Evolutionary conservation across 35 echinoderm and acorn worm species (phyloP).

Genomic region (Ptychodera flava): DNA sequence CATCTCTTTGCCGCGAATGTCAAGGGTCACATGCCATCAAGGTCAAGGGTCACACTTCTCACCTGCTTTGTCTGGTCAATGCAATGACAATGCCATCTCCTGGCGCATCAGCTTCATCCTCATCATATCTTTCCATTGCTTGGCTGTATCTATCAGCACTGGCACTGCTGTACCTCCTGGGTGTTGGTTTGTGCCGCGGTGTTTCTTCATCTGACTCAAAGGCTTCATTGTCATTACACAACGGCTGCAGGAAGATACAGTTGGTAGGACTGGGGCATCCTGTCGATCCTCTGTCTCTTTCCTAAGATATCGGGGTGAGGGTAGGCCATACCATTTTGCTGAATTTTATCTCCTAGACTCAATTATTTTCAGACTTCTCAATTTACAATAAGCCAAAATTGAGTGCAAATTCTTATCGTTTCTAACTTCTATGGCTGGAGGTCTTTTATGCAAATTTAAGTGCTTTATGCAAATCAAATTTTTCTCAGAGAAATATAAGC

Average conservation of each 20-base stretch:
- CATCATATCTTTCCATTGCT: background rate
- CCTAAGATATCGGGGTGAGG: background rate
- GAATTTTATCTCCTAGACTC: no score
- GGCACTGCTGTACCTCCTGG: background rate
- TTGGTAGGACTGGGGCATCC: background rate
- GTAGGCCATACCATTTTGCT: no score
- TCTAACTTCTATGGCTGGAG: no score
- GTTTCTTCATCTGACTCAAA: background rate
- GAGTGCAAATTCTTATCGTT: no score
- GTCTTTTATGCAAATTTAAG: no score
- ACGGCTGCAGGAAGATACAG: background rate
- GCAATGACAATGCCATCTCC: background rate
- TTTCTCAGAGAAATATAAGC: no score
- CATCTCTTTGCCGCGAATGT: no score
- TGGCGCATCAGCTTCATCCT: background rate
- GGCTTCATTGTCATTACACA: background rate
- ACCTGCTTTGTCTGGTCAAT: background rate
- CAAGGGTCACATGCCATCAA: no score
- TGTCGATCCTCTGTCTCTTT: background rate
- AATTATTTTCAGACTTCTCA: no score
- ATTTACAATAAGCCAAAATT: no score
- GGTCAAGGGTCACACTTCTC: no score
- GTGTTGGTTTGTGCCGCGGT: background rate
- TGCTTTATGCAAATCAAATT: no score
- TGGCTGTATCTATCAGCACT: background rate